A percentile compares a stretch with the other conserved stretches of the same genome.
Evolutionary conservation across 2,113 vertebrate genomes (phyloP).

Genomic region (Pholis gunnellus): DNA sequence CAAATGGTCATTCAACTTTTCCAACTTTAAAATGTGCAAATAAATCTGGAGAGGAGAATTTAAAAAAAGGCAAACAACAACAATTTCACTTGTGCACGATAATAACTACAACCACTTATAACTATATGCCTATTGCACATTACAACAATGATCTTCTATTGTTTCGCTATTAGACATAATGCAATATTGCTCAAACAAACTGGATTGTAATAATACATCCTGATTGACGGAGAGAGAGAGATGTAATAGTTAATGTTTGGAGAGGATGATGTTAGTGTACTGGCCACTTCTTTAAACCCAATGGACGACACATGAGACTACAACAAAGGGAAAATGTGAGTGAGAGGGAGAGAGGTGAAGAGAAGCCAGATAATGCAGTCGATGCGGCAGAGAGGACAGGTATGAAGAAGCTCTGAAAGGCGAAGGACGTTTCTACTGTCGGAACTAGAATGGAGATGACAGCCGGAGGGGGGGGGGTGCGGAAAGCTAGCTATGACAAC

Average conservation of each 20-base stretch:
- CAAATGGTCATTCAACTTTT: slow-evolving; percentile 32
- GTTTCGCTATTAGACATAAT: slow-evolving; percentile 70
- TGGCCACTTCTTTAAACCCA: slow-evolving; percentile 31
- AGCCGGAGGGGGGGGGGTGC: slow-evolving; percentile 35
- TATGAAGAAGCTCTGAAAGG: slow-evolving; percentile 59
- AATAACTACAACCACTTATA: slow-evolving; percentile 77
- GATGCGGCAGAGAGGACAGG: slow-evolving; percentile 42
- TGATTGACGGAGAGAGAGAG: slow-evolving; percentile 54
- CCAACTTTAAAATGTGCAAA: slow-evolving; percentile 71
- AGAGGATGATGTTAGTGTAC: slow-evolving; percentile 52
- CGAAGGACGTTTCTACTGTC: slow-evolving; percentile 58
- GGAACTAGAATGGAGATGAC: slow-evolving; percentile 51
- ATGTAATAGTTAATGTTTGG: slow-evolving; percentile 30
- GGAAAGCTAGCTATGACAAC: slow-evolving; percentile 66
- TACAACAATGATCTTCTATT: slow-evolving; percentile 75
- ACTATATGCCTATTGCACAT: slow-evolving; percentile 78
- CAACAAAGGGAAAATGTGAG: slow-evolving; percentile 49
- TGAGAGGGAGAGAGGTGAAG: slow-evolving; percentile 47
- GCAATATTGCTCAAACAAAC: slow-evolving; percentile 67
- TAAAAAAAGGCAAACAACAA: slow-evolving; percentile 69
- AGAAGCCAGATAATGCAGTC: slow-evolving; percentile 49
- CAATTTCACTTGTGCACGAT: slow-evolving; percentile 78
- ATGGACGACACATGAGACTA: slow-evolving; percentile 28
- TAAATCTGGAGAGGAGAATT: slow-evolving; percentile 62
- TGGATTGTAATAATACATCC: slow-evolving; percentile 60